Evolutionary conservation across 2,888 invertebrate genomes (phyloP).

Genomic region (Cataglyphis rosenhaueri): DNA sequence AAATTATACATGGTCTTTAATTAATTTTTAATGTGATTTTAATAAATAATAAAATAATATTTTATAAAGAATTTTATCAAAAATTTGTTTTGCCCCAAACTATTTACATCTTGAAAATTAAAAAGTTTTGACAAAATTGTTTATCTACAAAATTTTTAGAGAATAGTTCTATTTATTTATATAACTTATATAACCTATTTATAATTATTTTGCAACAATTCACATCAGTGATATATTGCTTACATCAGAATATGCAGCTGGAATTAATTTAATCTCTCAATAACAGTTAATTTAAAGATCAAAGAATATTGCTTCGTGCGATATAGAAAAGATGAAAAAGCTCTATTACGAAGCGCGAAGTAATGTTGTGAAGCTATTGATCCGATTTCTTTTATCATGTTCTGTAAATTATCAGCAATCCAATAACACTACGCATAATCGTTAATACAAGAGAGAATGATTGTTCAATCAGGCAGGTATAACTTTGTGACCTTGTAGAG

Average conservation of each 20-base stretch:
- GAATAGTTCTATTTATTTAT: background rate
- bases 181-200: background rate
- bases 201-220: background rate
- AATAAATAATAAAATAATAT: background rate
- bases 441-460: constrained; percentile 19
- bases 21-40: background rate
- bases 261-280: background rate
- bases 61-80: background rate
- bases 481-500: constrained; percentile 6
- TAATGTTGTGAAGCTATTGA: background rate
- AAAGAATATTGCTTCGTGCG: background rate
- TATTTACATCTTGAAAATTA: background rate
- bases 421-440: background rate
- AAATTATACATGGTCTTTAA: background rate
- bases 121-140: background rate
- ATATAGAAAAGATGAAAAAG: constrained; percentile 18
- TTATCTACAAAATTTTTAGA: background rate
- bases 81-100: background rate
- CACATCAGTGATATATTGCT: background rate
- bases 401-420: constrained; percentile 20
- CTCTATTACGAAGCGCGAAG: background rate
- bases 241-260: background rate
- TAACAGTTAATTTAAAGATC: background rate
- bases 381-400: background rate
- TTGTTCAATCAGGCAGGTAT: constrained; percentile 7